Evolutionary conservation across 2,888 invertebrate species (phyloP).

Genomic region (Erebia palarica): DNA sequence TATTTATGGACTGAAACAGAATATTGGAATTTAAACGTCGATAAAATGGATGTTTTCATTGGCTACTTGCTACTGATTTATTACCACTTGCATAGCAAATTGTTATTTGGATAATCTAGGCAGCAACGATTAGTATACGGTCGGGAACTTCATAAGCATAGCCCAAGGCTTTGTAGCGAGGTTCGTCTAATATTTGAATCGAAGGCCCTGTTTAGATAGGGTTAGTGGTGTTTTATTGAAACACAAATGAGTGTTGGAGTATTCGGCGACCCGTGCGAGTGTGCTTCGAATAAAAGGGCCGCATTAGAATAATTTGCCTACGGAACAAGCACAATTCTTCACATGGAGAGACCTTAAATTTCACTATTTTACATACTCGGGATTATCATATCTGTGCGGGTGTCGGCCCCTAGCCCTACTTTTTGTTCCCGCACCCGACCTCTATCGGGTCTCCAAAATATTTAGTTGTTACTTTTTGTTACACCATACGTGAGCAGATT

Average conservation of each 20-base stretch:
- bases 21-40: constrained; percentile 5
- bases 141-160: constrained; percentile 16
- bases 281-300: constrained; percentile 81
- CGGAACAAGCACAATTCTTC: constrained; percentile 79
- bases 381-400: constrained; percentile 81
- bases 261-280: constrained; percentile 67
- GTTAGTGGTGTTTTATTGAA: constrained; percentile 79
- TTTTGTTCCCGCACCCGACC: constrained; percentile 78
- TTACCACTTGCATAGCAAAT: neutral
- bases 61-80: neutral
- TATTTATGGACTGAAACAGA: constrained; percentile 7
- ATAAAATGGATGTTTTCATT: neutral
- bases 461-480: constrained; percentile 83
- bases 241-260: constrained; percentile 76
- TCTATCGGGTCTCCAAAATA: constrained; percentile 79
- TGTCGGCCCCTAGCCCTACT: constrained; percentile 69
- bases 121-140: constrained; percentile 11
- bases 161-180: constrained; percentile 48
- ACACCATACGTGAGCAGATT: constrained; percentile 74
- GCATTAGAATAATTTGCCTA: constrained; percentile 80
- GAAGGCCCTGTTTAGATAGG: constrained; percentile 77
- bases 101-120: constrained; percentile 18
- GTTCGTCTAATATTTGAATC: constrained; percentile 57
- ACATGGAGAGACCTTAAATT: constrained; percentile 82
- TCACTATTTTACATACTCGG: constrained; percentile 82